Conservation (phyloP, 2,797 vertebrate genomes). For the Gila robusta region DNA sequence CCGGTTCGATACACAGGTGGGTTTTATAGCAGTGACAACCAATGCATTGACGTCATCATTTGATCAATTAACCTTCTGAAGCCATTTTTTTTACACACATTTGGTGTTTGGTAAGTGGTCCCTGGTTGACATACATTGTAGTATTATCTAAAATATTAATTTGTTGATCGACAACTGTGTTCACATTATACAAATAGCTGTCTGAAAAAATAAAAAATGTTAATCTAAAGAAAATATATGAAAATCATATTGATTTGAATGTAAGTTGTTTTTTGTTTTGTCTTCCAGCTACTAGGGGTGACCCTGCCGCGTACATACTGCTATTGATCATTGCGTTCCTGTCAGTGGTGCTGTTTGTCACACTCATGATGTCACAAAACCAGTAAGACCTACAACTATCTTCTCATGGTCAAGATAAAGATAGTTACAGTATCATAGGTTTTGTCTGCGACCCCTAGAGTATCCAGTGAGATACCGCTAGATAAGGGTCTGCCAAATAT, state of each 20-base stretch:
- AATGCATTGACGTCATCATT: not conserved
- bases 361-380: constrained; percentile 86
- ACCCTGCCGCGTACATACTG: constrained; percentile 81
- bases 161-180: not conserved
- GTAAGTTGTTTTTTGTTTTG: not conserved
- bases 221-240: not conserved
- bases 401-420: not conserved
- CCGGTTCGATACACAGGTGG: constrained; percentile 82
- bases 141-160: not conserved
- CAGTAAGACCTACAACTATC: constrained; percentile 78
- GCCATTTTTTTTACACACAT: not conserved
- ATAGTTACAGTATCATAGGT: not conserved
- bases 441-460: not conserved
- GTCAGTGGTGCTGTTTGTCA: constrained; percentile 84
- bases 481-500: not conserved
- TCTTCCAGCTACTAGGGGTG: constrained; percentile 75
- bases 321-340: constrained; percentile 86
- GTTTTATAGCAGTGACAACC: not conserved
- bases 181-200: not conserved
- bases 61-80: not conserved
- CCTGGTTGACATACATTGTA: not conserved
- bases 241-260: not conserved
- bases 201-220: not conserved
- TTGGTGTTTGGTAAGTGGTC: not conserved
- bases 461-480: not conserved